These are phyloP conservation scores for Thera britannica DNA, from an alignment of 2,888 invertebrate species.

Conservation along the genomic window DNA sequence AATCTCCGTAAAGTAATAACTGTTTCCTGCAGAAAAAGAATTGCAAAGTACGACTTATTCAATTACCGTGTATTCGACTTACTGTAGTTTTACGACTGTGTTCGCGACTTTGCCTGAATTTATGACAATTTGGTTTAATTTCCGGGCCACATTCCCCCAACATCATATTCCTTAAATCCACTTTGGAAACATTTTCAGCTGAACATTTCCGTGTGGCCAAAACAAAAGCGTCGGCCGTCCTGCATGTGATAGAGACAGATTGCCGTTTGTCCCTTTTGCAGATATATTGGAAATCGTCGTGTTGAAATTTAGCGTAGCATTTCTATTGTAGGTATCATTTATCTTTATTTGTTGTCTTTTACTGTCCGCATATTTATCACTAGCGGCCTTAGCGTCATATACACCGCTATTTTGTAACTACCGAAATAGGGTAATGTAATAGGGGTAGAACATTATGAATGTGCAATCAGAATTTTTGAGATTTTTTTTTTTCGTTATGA, in stretches of 20 bases:
- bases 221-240: slow-evolving; percentile 28
- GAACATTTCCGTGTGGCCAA: slow-evolving; percentile 26
- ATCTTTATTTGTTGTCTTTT: slow-evolving; percentile 27
- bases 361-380: slow-evolving; percentile 14
- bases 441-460: no score
- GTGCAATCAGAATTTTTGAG: no score
- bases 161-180: slow-evolving; percentile 30
- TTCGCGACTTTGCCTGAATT: slow-evolving; percentile 20
- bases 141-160: slow-evolving; percentile 29
- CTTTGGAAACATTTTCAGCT: slow-evolving; percentile 31
- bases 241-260: slow-evolving; percentile 35
- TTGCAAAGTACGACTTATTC: background rate
- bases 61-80: slow-evolving; percentile 4
- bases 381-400: background rate
- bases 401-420: no score
- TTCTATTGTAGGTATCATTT: slow-evolving; percentile 24
- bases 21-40: background rate
- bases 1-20: background rate
- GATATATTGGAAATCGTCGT: slow-evolving; percentile 32
- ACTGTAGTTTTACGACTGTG: slow-evolving; percentile 15
- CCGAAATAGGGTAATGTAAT: no score
- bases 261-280: slow-evolving; percentile 28
- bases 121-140: slow-evolving; percentile 31
- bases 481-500: no score
- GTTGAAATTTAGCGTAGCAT: slow-evolving; percentile 27